Percentiles rank a stretch among this genome's conserved stretches.
Conservation (phyloP, 2,797 vertebrate species). For the Pseudomugil tenellus region DNA sequence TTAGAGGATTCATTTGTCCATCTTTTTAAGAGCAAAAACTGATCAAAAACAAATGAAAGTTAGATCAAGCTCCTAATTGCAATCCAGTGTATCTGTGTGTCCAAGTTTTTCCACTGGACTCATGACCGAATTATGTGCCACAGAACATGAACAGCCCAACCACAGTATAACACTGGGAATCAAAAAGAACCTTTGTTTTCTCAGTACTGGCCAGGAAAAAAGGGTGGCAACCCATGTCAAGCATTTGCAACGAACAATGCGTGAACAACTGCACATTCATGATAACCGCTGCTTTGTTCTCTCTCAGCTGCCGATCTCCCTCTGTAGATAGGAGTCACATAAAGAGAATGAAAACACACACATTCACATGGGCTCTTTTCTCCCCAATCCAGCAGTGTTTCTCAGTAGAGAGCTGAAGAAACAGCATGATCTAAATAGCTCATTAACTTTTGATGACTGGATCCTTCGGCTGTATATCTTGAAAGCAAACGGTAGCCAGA, state of each 20-base stretch:
- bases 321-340: slow-evolving; percentile 50
- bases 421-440: slow-evolving; percentile 81
- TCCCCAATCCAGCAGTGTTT: slow-evolving; percentile 58
- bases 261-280: slow-evolving; percentile 54
- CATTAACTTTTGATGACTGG: slow-evolving; percentile 83
- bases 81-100: not conserved
- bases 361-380: slow-evolving; percentile 21
- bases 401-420: slow-evolving; percentile 70
- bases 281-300: slow-evolving; percentile 68
- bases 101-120: not conserved
- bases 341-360: slow-evolving; percentile 44
- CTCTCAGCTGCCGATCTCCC: slow-evolving; percentile 53
- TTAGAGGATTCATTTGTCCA: not conserved
- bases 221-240: slow-evolving; percentile 54
- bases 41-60: not conserved
- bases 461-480: slow-evolving; percentile 80
- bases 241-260: slow-evolving; percentile 41
- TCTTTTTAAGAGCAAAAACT: not conserved
- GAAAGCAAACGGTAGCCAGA: slow-evolving; percentile 78
- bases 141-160: slow-evolving; percentile 3
- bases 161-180: slow-evolving; percentile 13
- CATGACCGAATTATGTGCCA: slow-evolving; percentile 12
- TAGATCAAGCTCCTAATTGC: not conserved
- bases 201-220: slow-evolving; percentile 30
- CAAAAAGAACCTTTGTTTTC: slow-evolving; percentile 48